These are phyloP conservation scores for Gyrodactylus bullatarudis DNA, from an alignment of 1,140 invertebrate species.

Conservation along the genomic window DNA sequence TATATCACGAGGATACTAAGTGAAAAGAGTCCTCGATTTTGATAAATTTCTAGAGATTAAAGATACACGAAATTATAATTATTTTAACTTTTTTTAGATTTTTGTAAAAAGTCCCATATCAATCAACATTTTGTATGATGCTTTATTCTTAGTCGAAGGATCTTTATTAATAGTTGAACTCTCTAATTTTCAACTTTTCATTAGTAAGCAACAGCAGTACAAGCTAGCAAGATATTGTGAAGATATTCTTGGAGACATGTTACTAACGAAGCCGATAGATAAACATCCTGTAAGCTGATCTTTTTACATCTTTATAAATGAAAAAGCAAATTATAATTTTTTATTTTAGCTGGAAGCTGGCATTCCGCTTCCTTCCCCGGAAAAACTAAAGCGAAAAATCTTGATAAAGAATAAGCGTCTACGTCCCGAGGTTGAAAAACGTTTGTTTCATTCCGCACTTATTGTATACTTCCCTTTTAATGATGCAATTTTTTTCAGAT, in stretches of 20 bases:
- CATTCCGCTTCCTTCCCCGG: conserved; percentile 47
- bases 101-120: too few species aligned
- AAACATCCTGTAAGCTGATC: conserved; percentile 13
- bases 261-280: conserved; percentile 15
- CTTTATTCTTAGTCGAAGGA: too few species aligned
- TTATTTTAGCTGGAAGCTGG: conserved; percentile 31
- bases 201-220: conserved; percentile 57
- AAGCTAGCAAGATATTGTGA: conserved; percentile 84
- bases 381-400: conserved; percentile 48
- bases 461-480: not conserved
- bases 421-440: conserved; percentile 76
- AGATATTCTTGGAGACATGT: conserved; percentile 63
- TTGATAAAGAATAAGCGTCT: conserved; percentile 87
- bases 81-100: too few species aligned
- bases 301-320: not conserved
- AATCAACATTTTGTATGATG: too few species aligned
- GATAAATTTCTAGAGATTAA: too few species aligned
- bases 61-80: too few species aligned
- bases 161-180: too few species aligned
- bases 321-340: not conserved
- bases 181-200: too few species aligned
- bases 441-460: conserved; percentile 14
- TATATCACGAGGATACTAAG: too few species aligned
- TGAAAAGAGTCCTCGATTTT: too few species aligned
- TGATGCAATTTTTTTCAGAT: conserved; percentile 13